phyloP scores from a whole-genome alignment of 1,140 invertebrate species.

The Pentalonia nigronervosa region DNA sequence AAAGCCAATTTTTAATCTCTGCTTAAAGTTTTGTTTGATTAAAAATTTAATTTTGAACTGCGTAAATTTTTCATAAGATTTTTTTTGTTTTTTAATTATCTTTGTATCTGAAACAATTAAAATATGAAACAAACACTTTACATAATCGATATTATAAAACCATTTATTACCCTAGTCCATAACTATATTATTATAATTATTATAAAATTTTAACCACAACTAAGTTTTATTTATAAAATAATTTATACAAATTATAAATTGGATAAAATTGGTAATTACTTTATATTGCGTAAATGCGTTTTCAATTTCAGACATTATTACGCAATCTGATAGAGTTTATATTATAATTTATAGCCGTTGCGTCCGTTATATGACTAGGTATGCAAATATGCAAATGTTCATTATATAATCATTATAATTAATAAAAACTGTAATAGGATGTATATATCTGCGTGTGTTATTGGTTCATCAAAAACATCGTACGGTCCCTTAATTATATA shows the following conservation, averaged over 20 bases:
- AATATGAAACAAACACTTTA: background rate
- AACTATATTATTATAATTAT: background rate
- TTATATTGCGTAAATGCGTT: background rate
- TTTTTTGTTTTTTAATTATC: background rate
- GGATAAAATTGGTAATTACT: background rate
- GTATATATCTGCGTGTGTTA: background rate
- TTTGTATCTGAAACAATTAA: background rate
- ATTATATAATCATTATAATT: background rate
- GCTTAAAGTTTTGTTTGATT: slow-evolving; percentile 11
- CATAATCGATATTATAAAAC: background rate
- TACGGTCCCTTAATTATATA: background rate
- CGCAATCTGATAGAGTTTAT: background rate
- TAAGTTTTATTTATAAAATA: background rate
- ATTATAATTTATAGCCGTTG: too few species aligned
- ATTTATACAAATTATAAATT: slow-evolving; percentile 11
- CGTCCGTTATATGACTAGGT: too few species aligned
- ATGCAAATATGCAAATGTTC: background rate
- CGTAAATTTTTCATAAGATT: background rate
- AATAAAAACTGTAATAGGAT: background rate
- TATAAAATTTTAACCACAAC: background rate
- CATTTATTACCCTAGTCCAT: background rate
- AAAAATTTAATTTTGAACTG: background rate
- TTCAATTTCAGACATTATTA: background rate
- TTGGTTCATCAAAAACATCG: background rate
- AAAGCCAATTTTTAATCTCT: background rate